Percentiles rank a stretch among this genome's conserved stretches.
Conservation (phyloP, 2,888 invertebrate species). For the Troides oblongomaculatus region DNA sequence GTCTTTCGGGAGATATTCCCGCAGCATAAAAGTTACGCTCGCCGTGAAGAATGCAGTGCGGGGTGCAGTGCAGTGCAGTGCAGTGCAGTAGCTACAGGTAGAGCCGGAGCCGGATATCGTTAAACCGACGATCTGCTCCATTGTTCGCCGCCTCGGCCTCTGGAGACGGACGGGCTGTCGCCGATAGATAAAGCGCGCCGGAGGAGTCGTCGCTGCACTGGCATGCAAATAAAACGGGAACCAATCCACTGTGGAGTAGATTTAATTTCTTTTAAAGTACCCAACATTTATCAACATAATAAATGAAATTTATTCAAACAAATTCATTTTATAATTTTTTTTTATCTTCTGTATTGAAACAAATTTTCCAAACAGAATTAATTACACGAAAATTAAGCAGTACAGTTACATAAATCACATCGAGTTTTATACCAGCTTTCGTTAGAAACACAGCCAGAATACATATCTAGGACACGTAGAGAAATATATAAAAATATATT, state of each 20-base stretch:
- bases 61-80: neutral
- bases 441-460: no score
- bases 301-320: no score
- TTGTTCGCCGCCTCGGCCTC: conserved; percentile 32
- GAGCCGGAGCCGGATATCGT: conserved; percentile 19
- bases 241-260: neutral
- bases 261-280: no score
- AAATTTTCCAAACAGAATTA: no score
- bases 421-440: no score
- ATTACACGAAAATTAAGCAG: no score
- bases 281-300: no score
- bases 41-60: conserved; percentile 14
- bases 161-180: conserved; percentile 37
- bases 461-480: no score
- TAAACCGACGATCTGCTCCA: conserved; percentile 33
- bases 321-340: no score
- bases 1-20: conserved; percentile 25
- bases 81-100: conserved; percentile 19
- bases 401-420: no score
- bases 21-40: conserved; percentile 11
- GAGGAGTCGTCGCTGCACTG: conserved; percentile 36
- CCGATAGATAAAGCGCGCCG: conserved; percentile 45
- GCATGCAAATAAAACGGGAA: conserved; percentile 28
- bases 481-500: no score
- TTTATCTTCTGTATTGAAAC: no score